Evolutionary conservation across 2,797 vertebrate genomes (phyloP).

Genomic region (Sandelia bainsii): DNA sequence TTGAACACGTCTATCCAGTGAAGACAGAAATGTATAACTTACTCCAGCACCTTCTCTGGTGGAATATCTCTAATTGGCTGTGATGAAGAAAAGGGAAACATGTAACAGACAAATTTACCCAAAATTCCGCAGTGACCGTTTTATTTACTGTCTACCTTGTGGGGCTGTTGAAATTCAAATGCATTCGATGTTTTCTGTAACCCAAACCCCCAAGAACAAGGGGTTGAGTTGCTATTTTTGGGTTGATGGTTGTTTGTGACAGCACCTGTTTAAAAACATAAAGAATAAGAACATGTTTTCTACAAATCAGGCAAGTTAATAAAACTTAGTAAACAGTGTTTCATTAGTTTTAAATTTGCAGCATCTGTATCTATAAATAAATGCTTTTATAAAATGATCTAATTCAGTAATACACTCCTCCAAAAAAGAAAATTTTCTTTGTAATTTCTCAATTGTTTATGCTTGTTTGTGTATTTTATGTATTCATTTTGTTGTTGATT

Average conservation of each 20-base stretch:
- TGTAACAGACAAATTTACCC: neutral
- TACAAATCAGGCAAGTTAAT: neutral
- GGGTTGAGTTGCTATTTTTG: conserved; percentile 18
- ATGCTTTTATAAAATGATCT: too few species aligned
- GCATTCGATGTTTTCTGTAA: conserved; percentile 46
- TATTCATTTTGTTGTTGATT: too few species aligned
- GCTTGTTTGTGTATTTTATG: too few species aligned
- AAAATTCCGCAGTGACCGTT: neutral
- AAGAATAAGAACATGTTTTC: neutral
- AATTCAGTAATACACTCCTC: too few species aligned
- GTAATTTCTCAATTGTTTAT: too few species aligned
- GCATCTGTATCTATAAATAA: too few species aligned
- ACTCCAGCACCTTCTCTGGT: conserved; percentile 82
- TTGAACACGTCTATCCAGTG: neutral
- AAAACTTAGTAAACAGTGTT: neutral
- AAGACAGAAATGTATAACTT: conserved; percentile 58
- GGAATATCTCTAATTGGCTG: conserved; percentile 78
- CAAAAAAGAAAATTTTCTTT: too few species aligned
- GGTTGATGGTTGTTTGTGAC: conserved; percentile 37
- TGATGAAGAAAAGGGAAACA: conserved; percentile 18
- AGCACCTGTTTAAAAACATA: conserved; percentile 21
- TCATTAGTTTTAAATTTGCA: too few species aligned
- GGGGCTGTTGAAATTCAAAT: conserved; percentile 80
- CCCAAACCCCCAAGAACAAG: conserved; percentile 72
- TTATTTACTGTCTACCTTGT: conserved; percentile 63